Evolutionary conservation across 1,140 invertebrate species (phyloP).

Genomic region (Metaphire vulgaris): DNA sequence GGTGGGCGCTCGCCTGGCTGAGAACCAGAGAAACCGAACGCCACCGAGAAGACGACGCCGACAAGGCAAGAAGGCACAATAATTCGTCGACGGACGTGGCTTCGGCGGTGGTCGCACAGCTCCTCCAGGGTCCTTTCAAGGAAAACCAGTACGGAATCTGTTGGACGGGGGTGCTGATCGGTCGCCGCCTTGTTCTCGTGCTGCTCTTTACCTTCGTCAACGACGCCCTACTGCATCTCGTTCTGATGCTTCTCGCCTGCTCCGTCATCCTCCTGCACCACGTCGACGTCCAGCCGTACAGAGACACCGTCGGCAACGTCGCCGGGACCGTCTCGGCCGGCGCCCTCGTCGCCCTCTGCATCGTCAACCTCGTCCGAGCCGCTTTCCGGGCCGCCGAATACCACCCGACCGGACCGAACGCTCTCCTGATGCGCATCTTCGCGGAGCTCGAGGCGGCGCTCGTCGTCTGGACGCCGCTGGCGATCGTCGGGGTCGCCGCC

Average conservation of each 20-base stretch:
- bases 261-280: no score
- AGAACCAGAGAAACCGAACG: no score
- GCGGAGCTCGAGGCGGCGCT: conserved; percentile 23
- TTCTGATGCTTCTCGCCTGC: conserved; percentile 22
- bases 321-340: conserved; percentile 17
- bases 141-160: conserved; percentile 10
- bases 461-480: conserved; percentile 20
- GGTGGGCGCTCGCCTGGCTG: conserved; percentile 17
- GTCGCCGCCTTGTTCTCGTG: conserved; percentile 23
- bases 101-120: conserved; percentile 1
- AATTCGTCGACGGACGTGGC: conserved; percentile 2
- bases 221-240: conserved; percentile 19
- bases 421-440: conserved; percentile 20
- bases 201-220: conserved; percentile 25
- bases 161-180: conserved; percentile 26
- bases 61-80: conserved; percentile 12
- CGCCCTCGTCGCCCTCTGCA: conserved; percentile 16
- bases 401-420: conserved; percentile 17
- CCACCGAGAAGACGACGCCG: no score
- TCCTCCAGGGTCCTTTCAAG: conserved; percentile 27
- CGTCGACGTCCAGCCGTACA: no score
- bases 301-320: conserved; percentile 9
- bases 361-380: no score
- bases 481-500: no score
- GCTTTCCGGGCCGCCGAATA: no score